Conservation (phyloP, 2,113 vertebrate species). For the Geococcyx californianus region DNA sequence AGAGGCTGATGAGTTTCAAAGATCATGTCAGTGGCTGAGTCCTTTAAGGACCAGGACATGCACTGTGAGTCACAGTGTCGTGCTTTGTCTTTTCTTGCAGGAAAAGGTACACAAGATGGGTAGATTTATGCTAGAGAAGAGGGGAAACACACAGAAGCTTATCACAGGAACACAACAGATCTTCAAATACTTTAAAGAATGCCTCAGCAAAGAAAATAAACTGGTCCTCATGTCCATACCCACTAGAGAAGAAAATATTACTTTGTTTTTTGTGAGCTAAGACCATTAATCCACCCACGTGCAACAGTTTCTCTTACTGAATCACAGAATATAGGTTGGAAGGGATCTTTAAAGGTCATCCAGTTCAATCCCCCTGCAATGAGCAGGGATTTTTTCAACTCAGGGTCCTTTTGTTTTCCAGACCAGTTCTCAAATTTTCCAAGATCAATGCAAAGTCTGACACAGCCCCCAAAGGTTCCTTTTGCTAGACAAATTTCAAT, state of each 20-base stretch:
- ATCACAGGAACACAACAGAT: background rate
- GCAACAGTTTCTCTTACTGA: background rate
- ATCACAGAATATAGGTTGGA: too few relatives aligned
- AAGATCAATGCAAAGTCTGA: background rate
- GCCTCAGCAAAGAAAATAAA: background rate
- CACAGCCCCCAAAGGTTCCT: background rate
- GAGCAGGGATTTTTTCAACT: too few relatives aligned
- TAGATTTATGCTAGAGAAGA: background rate
- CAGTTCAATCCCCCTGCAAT: too few relatives aligned
- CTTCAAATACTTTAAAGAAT: background rate
- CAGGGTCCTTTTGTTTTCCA: background rate
- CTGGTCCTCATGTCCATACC: background rate
- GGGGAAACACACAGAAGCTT: background rate
- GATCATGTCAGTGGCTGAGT: background rate
- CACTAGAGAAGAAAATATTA: background rate
- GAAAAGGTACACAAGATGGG: background rate
- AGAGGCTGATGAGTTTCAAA: background rate
- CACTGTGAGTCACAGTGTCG: background rate
- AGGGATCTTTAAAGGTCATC: too few relatives aligned
- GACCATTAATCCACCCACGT: background rate
- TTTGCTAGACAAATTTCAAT: background rate
- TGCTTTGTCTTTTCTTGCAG: background rate
- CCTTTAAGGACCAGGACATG: background rate
- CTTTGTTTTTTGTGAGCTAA: background rate
- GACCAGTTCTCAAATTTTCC: background rate